Percentiles rank a stretch among this genome's conserved stretches.
Conservation (phyloP, 2,797 vertebrate genomes). For the Knipowitschia caucasica region DNA sequence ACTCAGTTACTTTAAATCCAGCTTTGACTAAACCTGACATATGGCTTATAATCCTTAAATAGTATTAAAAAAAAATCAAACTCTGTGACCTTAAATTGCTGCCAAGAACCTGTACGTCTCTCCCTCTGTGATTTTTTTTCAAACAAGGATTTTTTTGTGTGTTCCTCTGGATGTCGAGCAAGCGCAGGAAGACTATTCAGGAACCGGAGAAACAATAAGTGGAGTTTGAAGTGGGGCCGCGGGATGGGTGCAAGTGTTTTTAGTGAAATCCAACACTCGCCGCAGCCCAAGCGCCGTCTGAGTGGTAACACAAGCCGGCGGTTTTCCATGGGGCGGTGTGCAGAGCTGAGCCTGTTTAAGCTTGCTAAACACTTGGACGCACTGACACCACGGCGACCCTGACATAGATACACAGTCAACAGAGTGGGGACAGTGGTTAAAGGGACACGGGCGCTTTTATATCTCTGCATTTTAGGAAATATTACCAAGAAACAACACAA, state of each 20-base stretch:
- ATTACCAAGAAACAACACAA: background rate
- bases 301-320: constrained; percentile 51
- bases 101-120: constrained; percentile 66
- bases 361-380: constrained; percentile 62
- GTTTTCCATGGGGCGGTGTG: constrained; percentile 41
- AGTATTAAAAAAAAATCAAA: background rate
- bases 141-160: constrained; percentile 60
- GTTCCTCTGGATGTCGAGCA: constrained; percentile 57
- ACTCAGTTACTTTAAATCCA: background rate
- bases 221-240: constrained; percentile 32
- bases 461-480: constrained; percentile 2
- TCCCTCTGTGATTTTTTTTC: constrained; percentile 57
- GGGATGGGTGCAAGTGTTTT: constrained; percentile 30
- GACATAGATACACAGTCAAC: constrained; percentile 55
- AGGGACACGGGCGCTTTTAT: background rate
- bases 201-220: constrained; percentile 57
- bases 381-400: constrained; percentile 60
- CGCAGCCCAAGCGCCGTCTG: constrained; percentile 31
- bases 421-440: constrained; percentile 63
- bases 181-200: constrained; percentile 51
- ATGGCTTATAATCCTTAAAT: background rate
- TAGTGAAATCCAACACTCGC: constrained; percentile 47
- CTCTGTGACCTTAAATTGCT: background rate
- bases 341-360: constrained; percentile 68
- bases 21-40: background rate